A percentile compares a stretch with the other conserved stretches of the same genome.
Conservation (phyloP, 1,140 invertebrate genomes). For the Euwallacea fornicatus region DNA sequence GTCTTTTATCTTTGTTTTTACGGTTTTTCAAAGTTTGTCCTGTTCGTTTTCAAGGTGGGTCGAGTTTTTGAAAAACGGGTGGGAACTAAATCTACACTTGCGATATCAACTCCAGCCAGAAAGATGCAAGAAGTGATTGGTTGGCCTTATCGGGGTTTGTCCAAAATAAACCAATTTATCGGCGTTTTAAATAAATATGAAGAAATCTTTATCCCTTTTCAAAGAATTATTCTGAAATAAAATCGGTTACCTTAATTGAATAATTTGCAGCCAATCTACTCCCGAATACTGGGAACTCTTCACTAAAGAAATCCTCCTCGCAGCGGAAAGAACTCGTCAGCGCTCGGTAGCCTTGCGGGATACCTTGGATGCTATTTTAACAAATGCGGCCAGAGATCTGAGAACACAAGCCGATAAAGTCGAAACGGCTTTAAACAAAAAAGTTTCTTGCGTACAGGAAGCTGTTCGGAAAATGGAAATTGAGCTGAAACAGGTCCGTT, state of each 20-base stretch:
- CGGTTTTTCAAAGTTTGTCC: too few relatives aligned
- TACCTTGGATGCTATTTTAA: constrained; percentile 64
- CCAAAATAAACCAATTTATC: too few relatives aligned
- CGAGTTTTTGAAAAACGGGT: too few relatives aligned
- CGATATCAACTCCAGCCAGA: too few relatives aligned
- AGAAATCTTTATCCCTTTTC: too few relatives aligned
- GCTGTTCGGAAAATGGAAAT: constrained; percentile 66
- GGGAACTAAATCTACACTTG: too few relatives aligned
- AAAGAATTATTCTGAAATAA: too few relatives aligned
- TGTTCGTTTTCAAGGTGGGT: too few relatives aligned
- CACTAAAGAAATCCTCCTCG: constrained; percentile 65
- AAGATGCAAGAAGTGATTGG: too few relatives aligned
- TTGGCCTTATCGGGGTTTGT: too few relatives aligned
- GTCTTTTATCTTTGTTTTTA: too few relatives aligned
- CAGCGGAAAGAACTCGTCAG: constrained; percentile 64
- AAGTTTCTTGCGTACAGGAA: constrained; percentile 69
- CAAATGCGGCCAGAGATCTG: constrained; percentile 68
- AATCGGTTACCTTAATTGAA: not conserved
- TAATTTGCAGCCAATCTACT: constrained; percentile 59
- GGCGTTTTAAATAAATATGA: too few relatives aligned
- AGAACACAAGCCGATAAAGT: constrained; percentile 72
- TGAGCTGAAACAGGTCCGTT: constrained; percentile 56
- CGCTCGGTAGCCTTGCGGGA: constrained; percentile 64
- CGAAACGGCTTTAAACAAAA: constrained; percentile 65
- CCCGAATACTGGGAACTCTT: constrained; percentile 72